Evolutionary conservation across 2,113 vertebrate genomes (phyloP).

Genomic region (Pelecanus crispus): DNA sequence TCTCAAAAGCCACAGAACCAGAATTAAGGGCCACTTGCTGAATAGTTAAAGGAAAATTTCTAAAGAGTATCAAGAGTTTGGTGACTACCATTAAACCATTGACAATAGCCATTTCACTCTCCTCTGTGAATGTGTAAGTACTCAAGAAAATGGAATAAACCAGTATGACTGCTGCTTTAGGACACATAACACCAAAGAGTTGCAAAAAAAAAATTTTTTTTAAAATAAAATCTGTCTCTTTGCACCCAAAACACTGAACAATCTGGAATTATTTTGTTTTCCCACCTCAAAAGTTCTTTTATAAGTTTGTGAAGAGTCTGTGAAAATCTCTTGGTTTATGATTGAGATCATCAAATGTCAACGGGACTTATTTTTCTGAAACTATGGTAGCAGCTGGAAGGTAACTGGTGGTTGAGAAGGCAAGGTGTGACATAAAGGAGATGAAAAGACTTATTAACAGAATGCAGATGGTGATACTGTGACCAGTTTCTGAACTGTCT

Average conservation of each 20-base stretch:
- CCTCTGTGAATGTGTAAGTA: background rate
- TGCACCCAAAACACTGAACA: background rate
- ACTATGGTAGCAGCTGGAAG: background rate
- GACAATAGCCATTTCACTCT: background rate
- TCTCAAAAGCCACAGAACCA: background rate
- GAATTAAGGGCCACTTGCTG: background rate
- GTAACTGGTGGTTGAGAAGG: background rate
- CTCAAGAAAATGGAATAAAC: background rate
- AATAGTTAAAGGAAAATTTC: background rate
- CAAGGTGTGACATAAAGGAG: background rate
- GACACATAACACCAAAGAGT: background rate
- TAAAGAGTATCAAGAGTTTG: background rate
- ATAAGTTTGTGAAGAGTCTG: background rate
- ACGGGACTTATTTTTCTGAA: background rate
- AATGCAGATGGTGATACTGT: background rate
- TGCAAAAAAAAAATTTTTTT: background rate
- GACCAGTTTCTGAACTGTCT: background rate
- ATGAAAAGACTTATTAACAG: background rate
- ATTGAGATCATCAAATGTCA: background rate
- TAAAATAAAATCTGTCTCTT: background rate
- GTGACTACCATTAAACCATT: background rate
- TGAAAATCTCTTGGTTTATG: background rate
- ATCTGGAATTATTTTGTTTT: background rate
- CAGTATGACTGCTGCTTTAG: background rate
- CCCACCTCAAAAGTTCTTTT: background rate